Conservation (phyloP, 1,140 invertebrate species). For the Drosophila seguyi region DNA sequence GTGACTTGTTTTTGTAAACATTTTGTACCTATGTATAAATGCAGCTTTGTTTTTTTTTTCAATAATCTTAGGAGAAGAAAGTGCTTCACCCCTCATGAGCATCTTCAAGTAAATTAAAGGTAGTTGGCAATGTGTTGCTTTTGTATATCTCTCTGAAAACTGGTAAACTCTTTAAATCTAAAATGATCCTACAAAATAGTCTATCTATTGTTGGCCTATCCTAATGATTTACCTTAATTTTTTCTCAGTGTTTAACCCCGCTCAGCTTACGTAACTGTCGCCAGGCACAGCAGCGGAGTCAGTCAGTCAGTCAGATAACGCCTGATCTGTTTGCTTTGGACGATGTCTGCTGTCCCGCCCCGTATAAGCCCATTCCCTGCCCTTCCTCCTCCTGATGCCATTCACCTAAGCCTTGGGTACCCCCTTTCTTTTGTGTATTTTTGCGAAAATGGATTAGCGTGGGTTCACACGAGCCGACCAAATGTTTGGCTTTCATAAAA, state of each 20-base stretch:
- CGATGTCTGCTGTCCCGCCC: slow-evolving; percentile 29
- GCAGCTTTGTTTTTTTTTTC: too few species aligned
- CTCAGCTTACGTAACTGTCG: slow-evolving; percentile 65
- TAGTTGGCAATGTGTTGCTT: neutral
- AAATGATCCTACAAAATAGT: too few species aligned
- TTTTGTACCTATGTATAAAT: too few species aligned
- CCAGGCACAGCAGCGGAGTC: slow-evolving; percentile 16
- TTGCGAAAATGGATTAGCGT: slow-evolving; percentile 82
- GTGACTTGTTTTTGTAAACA: too few species aligned
- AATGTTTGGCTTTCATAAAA: slow-evolving; percentile 82
- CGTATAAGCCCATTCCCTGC: neutral
- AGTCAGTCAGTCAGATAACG: slow-evolving; percentile 56
- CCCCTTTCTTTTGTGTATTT: slow-evolving; percentile 30
- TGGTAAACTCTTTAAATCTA: neutral
- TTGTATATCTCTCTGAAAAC: neutral
- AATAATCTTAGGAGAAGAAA: too few species aligned
- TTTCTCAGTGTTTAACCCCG: slow-evolving; percentile 3
- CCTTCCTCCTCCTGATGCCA: neutral
- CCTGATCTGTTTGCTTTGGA: slow-evolving; percentile 75
- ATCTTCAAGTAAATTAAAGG: neutral
- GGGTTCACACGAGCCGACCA: slow-evolving; percentile 78
- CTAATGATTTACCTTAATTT: neutral
- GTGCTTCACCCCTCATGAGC: neutral
- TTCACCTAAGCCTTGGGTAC: neutral
- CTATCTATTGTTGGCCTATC: too few species aligned